Conservation (phyloP, 2,888 invertebrate species). For the Helleia helle region DNA sequence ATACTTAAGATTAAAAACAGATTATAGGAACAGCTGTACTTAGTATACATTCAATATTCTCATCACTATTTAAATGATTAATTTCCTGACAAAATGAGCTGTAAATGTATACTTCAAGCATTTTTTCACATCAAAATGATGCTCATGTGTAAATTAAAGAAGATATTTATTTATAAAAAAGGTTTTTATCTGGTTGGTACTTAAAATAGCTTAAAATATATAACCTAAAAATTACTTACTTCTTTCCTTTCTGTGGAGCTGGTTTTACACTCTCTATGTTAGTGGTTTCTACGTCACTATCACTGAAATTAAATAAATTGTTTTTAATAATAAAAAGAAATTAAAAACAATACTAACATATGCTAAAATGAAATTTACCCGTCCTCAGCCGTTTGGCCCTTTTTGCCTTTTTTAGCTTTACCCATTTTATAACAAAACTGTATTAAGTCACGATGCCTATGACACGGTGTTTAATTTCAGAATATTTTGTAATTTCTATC, state of each 20-base stretch:
- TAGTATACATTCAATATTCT: too few relatives aligned
- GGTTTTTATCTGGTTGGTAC: background rate
- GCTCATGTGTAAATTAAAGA: too few relatives aligned
- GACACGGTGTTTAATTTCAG: constrained; percentile 44
- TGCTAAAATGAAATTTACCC: constrained; percentile 74
- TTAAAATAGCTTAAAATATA: constrained; percentile 12
- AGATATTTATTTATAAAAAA: too few relatives aligned
- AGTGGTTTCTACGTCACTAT: constrained; percentile 74
- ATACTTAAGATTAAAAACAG: too few relatives aligned
- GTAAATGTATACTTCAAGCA: too few relatives aligned
- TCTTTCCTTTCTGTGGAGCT: constrained; percentile 49
- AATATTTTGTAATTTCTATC: constrained; percentile 60
- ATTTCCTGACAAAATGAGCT: too few relatives aligned
- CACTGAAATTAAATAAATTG: constrained; percentile 60
- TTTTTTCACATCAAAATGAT: too few relatives aligned
- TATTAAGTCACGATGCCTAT: constrained; percentile 63
- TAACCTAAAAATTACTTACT: constrained; percentile 64
- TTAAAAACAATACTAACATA: constrained; percentile 36
- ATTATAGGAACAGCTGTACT: too few relatives aligned
- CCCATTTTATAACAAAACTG: constrained; percentile 72
- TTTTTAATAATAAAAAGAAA: constrained; percentile 19
- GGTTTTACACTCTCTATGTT: constrained; percentile 53
- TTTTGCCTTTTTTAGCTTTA: constrained; percentile 88
- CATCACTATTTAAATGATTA: too few relatives aligned
- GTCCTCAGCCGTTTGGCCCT: constrained; percentile 82